Base-by-base conservation (phyloP, 2,797 vertebrate species). In the Microcaecilia unicolor region DNA sequence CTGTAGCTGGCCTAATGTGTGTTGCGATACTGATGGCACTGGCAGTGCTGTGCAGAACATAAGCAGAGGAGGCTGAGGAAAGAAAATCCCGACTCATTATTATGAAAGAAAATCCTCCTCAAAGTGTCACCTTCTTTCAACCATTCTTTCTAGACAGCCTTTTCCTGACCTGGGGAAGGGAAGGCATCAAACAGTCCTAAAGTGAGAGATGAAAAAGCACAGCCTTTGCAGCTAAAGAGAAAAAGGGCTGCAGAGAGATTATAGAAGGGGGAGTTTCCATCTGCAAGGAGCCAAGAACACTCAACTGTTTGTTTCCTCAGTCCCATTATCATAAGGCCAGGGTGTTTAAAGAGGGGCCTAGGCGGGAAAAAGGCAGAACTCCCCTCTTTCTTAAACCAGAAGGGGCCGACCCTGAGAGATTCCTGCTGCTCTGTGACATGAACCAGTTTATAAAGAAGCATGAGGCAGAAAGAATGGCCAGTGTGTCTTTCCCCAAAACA, bases 251-350 rank as follows among this genome's bases (percentile, higher is more conserved):
- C 6, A 25, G 19, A 37, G 32, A 27, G 29, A 8, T 40, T 2
- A 44, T 18, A 31, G n/a, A n/a, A 34, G 51, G 19, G 55, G n/a
- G 49, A 49, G 51, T 19, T n/a, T 47, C 78, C 81, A 77, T 75
- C 72, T 68, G 58, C 76, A 76, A 59, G 66, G 66, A 70, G 66
- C 49, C 34, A 65, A 63, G 74, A 80, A 69, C 69, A 57, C 59
- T 81, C 37, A 21, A 43, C 64, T 76, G 55, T 70, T 67, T 81
- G 74, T 68, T 71, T 37, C 58, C 44, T 31, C 12, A 16, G 25
- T 41, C 58, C 50, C 44, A 25, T 59, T 45, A 25, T 11, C 8
- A 43, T 64, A 35, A 61, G 32, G 13, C 46, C 49, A 47, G 34
- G 65, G 36, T 58, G 58, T 67, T 57, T 42, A 28, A 53, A 56